A percentile compares a stretch with the other conserved stretches of the same genome.
Conservation (phyloP, 2,888 invertebrate species). For the Cataglyphis altisquamis region DNA sequence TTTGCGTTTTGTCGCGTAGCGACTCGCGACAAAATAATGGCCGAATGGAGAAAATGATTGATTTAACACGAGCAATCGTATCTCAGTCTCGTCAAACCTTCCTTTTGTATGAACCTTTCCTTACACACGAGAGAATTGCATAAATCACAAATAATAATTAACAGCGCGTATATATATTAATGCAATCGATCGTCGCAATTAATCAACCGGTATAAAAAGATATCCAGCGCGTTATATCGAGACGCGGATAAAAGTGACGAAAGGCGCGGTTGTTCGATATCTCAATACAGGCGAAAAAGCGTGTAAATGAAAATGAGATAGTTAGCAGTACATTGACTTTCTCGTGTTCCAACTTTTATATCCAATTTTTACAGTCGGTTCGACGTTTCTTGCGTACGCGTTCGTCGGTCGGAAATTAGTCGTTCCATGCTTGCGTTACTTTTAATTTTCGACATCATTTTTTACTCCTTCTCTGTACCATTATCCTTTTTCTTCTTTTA, state of each 20-base stretch:
- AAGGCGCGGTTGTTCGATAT: not conserved
- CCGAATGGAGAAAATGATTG: slow-evolving; percentile 53
- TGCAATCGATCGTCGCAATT: slow-evolving; percentile 59
- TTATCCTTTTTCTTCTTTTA: slow-evolving; percentile 45
- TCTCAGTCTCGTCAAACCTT: slow-evolving; percentile 27
- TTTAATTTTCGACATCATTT: slow-evolving; percentile 44
- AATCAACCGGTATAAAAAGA: slow-evolving; percentile 40
- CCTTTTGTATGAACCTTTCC: slow-evolving; percentile 12
- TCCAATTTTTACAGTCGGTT: slow-evolving; percentile 46
- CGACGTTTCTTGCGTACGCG: slow-evolving; percentile 28
- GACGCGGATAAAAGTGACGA: slow-evolving; percentile 33
- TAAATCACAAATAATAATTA: slow-evolving; percentile 59
- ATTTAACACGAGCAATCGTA: slow-evolving; percentile 43
- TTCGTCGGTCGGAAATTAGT: slow-evolving; percentile 18
- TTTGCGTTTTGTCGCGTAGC: slow-evolving; percentile 45
- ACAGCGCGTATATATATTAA: slow-evolving; percentile 52
- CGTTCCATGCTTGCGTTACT: slow-evolving; percentile 41
- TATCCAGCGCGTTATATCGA: slow-evolving; percentile 17
- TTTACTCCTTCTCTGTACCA: not conserved
- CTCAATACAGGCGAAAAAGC: slow-evolving; percentile 2
- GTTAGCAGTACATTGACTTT: slow-evolving; percentile 26
- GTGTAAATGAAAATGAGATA: slow-evolving; percentile 41
- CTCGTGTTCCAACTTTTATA: slow-evolving; percentile 34
- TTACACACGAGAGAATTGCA: slow-evolving; percentile 36
- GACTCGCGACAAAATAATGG: slow-evolving; percentile 52